These are phyloP conservation scores for Adoxophyes honmai DNA, from an alignment of 1,140 invertebrate species.

Conservation along the genomic window DNA sequence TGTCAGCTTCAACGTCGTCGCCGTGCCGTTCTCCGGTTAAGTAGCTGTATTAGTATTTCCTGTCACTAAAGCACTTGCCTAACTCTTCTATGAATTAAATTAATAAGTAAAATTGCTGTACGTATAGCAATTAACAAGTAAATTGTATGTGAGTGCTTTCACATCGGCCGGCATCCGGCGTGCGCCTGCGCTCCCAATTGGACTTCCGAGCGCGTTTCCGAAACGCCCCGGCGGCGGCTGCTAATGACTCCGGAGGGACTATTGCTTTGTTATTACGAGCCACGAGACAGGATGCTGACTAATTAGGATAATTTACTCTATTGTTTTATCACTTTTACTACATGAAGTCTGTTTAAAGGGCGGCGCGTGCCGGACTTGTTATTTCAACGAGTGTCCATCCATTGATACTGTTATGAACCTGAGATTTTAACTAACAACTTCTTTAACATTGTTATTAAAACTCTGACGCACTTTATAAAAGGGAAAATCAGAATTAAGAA, in stretches of 20 bases:
- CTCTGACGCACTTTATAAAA: no score
- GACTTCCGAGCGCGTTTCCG: constrained; percentile 72
- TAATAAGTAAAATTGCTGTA: constrained; percentile 10
- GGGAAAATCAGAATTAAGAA: no score
- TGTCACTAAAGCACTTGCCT: neutral
- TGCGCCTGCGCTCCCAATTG: constrained; percentile 64
- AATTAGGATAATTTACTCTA: constrained; percentile 70
- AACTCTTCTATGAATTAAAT: neutral
- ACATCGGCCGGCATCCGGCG: constrained; percentile 60
- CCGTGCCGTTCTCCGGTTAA: no score
- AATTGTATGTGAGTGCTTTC: constrained; percentile 52
- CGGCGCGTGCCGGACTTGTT: constrained; percentile 17
- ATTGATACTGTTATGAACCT: neutral
- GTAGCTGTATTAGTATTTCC: neutral
- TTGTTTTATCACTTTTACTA: constrained; percentile 47
- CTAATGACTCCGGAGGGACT: constrained; percentile 61
- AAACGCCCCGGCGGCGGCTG: constrained; percentile 64
- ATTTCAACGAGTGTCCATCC: neutral
- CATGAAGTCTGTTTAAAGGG: constrained; percentile 17
- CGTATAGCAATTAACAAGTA: constrained; percentile 37
- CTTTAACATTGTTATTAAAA: no score
- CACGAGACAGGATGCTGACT: constrained; percentile 72
- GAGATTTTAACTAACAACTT: neutral
- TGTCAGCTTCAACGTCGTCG: no score
- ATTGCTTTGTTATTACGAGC: constrained; percentile 74